These are phyloP conservation scores for Triplophysa bombifrons DNA, from an alignment of 2,797 vertebrate genomes.

Conservation along the genomic window DNA sequence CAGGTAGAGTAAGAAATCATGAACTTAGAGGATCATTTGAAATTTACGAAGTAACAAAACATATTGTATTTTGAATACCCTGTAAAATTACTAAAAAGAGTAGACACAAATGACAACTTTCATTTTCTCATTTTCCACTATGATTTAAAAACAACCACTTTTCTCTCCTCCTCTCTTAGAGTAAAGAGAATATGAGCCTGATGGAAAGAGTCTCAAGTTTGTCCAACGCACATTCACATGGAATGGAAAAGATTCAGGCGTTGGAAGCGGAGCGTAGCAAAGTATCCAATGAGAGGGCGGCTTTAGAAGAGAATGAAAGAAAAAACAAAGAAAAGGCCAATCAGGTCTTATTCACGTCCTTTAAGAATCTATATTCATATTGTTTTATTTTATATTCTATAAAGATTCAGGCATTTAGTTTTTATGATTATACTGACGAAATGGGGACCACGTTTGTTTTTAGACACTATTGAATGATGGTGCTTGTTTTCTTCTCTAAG, in stretches of 20 bases:
- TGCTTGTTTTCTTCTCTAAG: constrained; percentile 50
- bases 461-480: not conserved
- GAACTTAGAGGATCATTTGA: not conserved
- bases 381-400: not conserved
- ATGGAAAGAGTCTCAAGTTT: constrained; percentile 87
- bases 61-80: not conserved
- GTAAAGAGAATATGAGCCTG: constrained; percentile 87
- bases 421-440: not conserved
- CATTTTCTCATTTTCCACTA: not conserved
- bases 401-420: not conserved
- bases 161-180: constrained; percentile 69
- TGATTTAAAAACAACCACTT: not conserved
- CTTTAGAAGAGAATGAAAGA: constrained; percentile 79
- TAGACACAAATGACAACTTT: too few relatives aligned
- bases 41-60: too few relatives aligned
- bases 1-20: constrained; percentile 75
- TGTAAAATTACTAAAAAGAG: not conserved
- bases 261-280: constrained; percentile 85
- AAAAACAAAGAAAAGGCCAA: constrained; percentile 76
- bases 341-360: constrained; percentile 74
- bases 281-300: constrained; percentile 71
- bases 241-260: constrained; percentile 80
- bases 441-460: not conserved
- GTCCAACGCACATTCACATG: constrained; percentile 78
- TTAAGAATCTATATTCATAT: not conserved